Evolutionary conservation across 2,113 vertebrate genomes (phyloP).

Genomic region (Alexandromys fortis): DNA sequence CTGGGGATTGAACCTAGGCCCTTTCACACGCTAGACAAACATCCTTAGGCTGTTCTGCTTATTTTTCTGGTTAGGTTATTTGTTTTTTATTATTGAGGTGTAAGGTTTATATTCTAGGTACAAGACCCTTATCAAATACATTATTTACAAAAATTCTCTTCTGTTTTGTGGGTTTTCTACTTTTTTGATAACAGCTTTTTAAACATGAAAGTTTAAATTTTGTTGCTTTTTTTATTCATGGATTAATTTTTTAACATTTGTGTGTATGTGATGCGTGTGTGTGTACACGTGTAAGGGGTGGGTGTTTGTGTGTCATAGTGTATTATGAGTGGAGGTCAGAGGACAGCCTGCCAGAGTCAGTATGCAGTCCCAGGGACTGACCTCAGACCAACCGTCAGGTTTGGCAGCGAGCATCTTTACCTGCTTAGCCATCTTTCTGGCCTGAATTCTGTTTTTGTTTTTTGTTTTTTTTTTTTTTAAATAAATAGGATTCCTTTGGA

Average conservation of each 20-base stretch:
- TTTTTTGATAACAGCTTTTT: slow-evolving; percentile 4
- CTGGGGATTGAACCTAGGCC: not conserved
- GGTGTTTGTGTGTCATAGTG: not conserved
- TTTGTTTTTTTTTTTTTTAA: not conserved
- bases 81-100: not conserved
- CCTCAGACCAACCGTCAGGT: not conserved
- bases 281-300: not conserved
- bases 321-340: not conserved
- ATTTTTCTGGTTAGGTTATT: not conserved
- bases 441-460: not conserved
- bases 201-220: not conserved
- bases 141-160: not conserved
- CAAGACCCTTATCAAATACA: not conserved
- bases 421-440: not conserved
- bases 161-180: not conserved
- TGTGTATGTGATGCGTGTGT: not conserved
- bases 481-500: not conserved
- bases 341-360: not conserved
- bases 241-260: not conserved
- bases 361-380: not conserved
- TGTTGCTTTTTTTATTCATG: not conserved
- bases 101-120: not conserved
- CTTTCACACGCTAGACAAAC: not conserved
- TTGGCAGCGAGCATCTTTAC: not conserved
- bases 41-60: not conserved